Evolutionary conservation across 2,888 invertebrate genomes (phyloP), one percentile per base, ranked within the genome.

Genomic region (Pinctada fucata): DNA sequence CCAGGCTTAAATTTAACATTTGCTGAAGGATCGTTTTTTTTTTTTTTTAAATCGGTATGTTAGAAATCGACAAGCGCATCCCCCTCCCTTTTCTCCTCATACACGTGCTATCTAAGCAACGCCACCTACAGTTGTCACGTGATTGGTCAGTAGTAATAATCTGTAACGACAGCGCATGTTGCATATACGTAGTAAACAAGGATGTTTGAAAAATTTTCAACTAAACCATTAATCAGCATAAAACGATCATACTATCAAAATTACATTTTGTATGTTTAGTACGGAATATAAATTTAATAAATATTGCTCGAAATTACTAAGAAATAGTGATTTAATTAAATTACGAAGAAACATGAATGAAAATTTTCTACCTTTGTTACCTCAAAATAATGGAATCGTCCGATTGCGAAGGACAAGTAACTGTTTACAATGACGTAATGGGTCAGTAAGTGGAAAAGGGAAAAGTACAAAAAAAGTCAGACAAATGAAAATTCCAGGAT

Each of bases 391-490:
- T 86, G 84, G 82, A 76, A 66, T 73, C 70, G 75, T 63, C 86
- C 84, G 82, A 83, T 85, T 86, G 85, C 83, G 82, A 82, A 85
- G 80, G 69, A 79, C 79, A 84, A 78, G 80, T 75, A 80, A 80
- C 79, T 72, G 85, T 81, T 84, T 82, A 83, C 81, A 81, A 84
- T 87, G 86, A 87, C 87, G 87, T 87, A 87, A 87, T 65, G 81
- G 80, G 78, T 82, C 82, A 82, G 79, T 81, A 82, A 76, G 72
- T 81, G 80, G 79, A 79, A 73, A 69, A 74, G 68, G 51, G 48
- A 65, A 78, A 82, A 72, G 31, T 49, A 75, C 68, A 65, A 71
- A 52, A 58, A 66, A 63, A 64, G 64, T 71, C 52, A 77, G 75
- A 69, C 65, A 50, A 72, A 66, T 45, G 64, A 50, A 70, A 74